Percentiles rank a stretch among this genome's conserved stretches.
These are phyloP conservation scores for Elaphurus davidianus DNA, from an alignment of 2,113 vertebrate genomes.

Conservation along the genomic window DNA sequence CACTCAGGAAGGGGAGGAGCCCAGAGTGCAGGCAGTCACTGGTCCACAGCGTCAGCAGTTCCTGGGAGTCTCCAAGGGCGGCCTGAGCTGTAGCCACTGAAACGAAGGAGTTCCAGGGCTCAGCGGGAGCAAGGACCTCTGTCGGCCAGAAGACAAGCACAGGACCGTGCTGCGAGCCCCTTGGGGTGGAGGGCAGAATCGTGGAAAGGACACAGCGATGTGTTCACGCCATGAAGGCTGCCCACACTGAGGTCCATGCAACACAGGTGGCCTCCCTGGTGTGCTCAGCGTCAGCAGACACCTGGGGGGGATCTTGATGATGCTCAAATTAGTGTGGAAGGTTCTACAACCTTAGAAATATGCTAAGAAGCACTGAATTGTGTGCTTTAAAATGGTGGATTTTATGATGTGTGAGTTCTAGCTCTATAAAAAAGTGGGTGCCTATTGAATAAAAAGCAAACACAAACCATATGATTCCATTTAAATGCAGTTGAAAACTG, in stretches of 20 bases:
- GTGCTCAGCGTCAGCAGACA: neutral
- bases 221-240: rapidly evolving
- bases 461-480: neutral
- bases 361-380: too few species aligned
- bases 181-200: rapidly evolving
- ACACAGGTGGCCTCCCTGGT: rapidly evolving
- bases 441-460: neutral
- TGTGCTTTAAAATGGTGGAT: neutral
- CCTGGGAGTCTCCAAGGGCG: neutral
- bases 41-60: neutral
- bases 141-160: too few species aligned
- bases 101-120: rapidly evolving
- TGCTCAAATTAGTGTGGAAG: neutral
- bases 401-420: neutral
- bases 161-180: neutral
- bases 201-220: rapidly evolving
- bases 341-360: neutral
- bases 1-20: neutral
- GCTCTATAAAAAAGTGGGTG: neutral
- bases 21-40: neutral
- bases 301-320: rapidly evolving
- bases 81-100: neutral
- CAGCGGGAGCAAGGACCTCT: neutral
- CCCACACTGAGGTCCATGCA: neutral
- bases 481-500: neutral